Evolutionary conservation across 2,113 vertebrate genomes (phyloP).

Genomic region (Bos indicus): DNA sequence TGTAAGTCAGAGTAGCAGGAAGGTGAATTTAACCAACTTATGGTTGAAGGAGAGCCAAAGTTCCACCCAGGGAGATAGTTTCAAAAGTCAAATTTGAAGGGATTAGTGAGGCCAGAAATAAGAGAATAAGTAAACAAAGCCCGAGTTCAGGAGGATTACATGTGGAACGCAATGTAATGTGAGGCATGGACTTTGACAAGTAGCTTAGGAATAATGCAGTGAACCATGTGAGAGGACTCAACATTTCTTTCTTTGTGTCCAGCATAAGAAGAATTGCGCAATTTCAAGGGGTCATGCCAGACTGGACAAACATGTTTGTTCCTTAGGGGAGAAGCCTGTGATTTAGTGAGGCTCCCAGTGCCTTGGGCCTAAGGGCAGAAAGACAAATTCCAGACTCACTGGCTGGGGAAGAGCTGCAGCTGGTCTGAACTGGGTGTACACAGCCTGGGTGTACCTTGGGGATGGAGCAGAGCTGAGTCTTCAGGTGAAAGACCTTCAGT

Average conservation of each 20-base stretch:
- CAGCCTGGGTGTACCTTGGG: not conserved
- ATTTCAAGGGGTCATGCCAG: not conserved
- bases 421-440: not conserved
- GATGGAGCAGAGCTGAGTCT: not conserved
- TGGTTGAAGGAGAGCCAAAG: not conserved
- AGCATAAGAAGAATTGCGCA: not conserved
- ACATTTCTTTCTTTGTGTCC: not conserved
- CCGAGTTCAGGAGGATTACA: not conserved
- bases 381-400: not conserved
- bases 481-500: not conserved
- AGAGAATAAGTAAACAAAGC: not conserved
- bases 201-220: not conserved
- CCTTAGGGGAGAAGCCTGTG: not conserved
- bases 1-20: not conserved
- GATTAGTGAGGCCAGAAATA: not conserved
- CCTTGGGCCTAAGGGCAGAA: not conserved
- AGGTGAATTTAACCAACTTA: not conserved
- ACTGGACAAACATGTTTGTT: not conserved
- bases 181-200: not conserved
- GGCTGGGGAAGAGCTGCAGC: not conserved
- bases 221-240: not conserved
- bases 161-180: not conserved
- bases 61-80: not conserved
- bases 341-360: not conserved
- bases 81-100: slow-evolving; percentile 14